Percentiles rank a stretch among this genome's conserved stretches.
Conservation (phyloP, 2,797 vertebrate species). For the Sylvia borin region DNA sequence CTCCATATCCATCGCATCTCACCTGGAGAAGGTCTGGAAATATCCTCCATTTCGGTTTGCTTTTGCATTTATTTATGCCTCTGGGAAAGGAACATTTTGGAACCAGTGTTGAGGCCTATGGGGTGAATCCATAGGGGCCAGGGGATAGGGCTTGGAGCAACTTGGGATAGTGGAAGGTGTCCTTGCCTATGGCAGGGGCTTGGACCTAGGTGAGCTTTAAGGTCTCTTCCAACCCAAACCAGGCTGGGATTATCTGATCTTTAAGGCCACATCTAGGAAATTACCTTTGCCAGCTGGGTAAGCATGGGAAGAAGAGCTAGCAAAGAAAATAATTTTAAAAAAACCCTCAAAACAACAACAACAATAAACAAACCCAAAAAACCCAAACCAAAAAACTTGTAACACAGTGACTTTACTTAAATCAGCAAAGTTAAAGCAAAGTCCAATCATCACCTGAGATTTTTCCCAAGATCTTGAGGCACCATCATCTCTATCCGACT, state of each 20-base stretch:
- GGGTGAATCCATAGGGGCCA: neutral
- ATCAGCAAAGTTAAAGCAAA: neutral
- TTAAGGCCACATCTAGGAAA: neutral
- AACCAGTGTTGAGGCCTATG: rapidly evolving
- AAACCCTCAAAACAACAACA: neutral
- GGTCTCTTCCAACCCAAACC: neutral
- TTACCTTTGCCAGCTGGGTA: neutral
- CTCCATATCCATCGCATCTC: neutral
- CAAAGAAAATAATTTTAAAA: neutral
- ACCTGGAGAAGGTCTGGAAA: neutral
- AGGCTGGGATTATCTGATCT: neutral
- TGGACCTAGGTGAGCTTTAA: neutral
- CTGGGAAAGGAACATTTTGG: neutral
- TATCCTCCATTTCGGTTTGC: neutral
- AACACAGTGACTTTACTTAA: neutral
- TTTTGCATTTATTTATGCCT: neutral
- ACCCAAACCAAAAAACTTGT: neutral
- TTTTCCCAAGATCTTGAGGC: neutral
- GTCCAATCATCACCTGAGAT: neutral
- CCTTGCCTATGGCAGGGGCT: neutral
- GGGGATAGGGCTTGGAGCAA: neutral
- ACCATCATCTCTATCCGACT: neutral
- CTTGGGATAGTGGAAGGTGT: neutral
- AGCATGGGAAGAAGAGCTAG: neutral
- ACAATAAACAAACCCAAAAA: neutral